Evolutionary conservation across 2,113 vertebrate genomes (phyloP).

Genomic region (Elephantulus edwardii): DNA sequence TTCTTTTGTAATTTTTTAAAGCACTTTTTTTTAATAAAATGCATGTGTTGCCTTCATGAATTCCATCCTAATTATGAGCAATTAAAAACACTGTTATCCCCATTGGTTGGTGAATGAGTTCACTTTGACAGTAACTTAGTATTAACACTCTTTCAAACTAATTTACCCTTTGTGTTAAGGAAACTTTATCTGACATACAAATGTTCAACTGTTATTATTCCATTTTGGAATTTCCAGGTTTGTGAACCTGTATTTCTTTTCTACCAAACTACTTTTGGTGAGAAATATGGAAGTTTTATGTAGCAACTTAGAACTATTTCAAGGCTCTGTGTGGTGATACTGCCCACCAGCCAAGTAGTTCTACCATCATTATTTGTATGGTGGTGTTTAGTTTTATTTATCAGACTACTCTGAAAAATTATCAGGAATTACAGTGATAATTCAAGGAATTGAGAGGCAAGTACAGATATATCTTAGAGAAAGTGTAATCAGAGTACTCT

Average conservation of each 20-base stretch:
- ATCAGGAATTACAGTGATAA: not conserved
- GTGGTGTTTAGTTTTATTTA: not conserved
- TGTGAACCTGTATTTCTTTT: not conserved
- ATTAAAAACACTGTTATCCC: slow-evolving; percentile 28
- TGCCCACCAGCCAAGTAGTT: not conserved
- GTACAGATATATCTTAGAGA: not conserved
- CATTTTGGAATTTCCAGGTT: not conserved
- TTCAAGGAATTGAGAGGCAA: not conserved
- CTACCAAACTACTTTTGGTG: not conserved
- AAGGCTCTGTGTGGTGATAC: not conserved
- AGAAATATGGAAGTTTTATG: not conserved
- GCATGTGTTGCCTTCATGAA: not conserved
- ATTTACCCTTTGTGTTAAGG: not conserved
- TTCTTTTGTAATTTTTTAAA: slow-evolving; percentile 25
- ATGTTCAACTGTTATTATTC: not conserved
- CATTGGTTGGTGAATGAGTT: slow-evolving; percentile 33
- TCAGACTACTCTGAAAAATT: not conserved
- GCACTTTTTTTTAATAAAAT: slow-evolving; percentile 16
- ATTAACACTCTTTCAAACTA: not conserved
- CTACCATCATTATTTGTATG: not conserved
- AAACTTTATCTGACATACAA: not conserved
- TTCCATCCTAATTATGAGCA: slow-evolving; percentile 40
- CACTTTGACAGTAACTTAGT: not conserved
- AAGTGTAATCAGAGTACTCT: too few relatives aligned
- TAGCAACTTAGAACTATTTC: not conserved